phyloP scores from a whole-genome alignment of 2,797 vertebrate genomes.

The Spheniscus humboldti region DNA sequence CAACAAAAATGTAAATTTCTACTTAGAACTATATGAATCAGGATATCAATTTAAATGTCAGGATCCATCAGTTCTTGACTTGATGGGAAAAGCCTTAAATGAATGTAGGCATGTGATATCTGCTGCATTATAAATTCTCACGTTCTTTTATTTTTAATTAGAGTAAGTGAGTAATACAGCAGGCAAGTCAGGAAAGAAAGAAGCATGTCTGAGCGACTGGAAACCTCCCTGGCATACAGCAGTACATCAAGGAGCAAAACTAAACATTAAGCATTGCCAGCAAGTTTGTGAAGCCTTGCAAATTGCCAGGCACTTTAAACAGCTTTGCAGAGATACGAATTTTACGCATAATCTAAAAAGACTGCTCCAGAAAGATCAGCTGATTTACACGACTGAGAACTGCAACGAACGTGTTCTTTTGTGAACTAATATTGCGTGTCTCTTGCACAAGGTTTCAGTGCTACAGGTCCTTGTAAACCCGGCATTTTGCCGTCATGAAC shows the following conservation, averaged over 20 bases:
- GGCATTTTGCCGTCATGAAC: accelerated
- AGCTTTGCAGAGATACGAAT: not conserved
- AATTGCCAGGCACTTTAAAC: not conserved
- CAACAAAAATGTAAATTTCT: not conserved
- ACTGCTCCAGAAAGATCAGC: not conserved
- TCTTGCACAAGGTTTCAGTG: not conserved
- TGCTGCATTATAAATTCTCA: not conserved
- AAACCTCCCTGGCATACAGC: not conserved
- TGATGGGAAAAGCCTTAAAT: not conserved
- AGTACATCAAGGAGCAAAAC: not conserved
- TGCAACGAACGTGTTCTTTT: not conserved
- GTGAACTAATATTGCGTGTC: not conserved
- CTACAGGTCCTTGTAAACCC: not conserved
- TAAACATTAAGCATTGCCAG: not conserved
- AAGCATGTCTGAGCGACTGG: not conserved
- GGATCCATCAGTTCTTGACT: not conserved
- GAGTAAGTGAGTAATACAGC: not conserved
- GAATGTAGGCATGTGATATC: not conserved
- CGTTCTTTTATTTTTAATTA: no score
- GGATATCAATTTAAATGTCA: not conserved
- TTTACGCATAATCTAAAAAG: not conserved
- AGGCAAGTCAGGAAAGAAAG: not conserved
- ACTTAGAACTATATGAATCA: not conserved
- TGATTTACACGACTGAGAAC: not conserved
- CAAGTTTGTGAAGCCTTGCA: not conserved